Evolutionary conservation across 1,140 invertebrate species (phyloP), one percentile per base, ranked within the genome.

Genomic region (Hypsibius dujardini): DNA sequence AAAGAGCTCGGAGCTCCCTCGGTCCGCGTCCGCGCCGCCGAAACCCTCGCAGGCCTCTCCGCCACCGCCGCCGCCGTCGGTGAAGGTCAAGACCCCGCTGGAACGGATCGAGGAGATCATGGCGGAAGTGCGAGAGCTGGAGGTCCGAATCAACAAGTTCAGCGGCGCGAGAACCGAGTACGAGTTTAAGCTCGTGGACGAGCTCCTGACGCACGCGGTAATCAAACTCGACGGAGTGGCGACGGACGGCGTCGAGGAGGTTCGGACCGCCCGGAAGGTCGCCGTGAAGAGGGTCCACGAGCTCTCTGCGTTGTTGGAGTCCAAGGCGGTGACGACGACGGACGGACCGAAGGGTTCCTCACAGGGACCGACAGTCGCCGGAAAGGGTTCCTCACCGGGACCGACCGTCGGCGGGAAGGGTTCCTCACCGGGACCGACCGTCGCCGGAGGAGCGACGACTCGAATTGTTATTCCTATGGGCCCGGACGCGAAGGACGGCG

Each of bases 51-150:
- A 67, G 42, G 42, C 62, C 62, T 15, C 62, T 7, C 42, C 62
- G 42, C 12, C 62, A 7, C 62, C 62, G 45, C 62, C 62, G 42
- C 62, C 62, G 42, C 28, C 28, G 28, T 28, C 28, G 28, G 28
- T 28, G 28, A 56, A 56, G 50, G 7, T n/a, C 50, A 56, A n/a
- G 50, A 56, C 50, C 7, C 50, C 50, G 7, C n/a, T 56, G n/a
- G 50, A 56, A 56, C 7, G n/a, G 50, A 56, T 56, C n/a, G 50
- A 56, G n/a, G 50, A 56, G n/a, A 56, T 56, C 50, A 56, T 12
- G 7, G 50, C 7, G 50, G 7, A 56, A 7, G 50, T 56, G 7
- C 7, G n/a, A 56, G 50, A 56, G 50, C 50, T 56, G 50, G 50
- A 56, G 50, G n/a, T 12, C 7, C 7, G 50, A 56, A 56, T 56